Percentiles rank a stretch among this genome's conserved stretches.
phyloP scores from a whole-genome alignment of 2,888 invertebrate species.

The Schizotus pectinicornis region DNA sequence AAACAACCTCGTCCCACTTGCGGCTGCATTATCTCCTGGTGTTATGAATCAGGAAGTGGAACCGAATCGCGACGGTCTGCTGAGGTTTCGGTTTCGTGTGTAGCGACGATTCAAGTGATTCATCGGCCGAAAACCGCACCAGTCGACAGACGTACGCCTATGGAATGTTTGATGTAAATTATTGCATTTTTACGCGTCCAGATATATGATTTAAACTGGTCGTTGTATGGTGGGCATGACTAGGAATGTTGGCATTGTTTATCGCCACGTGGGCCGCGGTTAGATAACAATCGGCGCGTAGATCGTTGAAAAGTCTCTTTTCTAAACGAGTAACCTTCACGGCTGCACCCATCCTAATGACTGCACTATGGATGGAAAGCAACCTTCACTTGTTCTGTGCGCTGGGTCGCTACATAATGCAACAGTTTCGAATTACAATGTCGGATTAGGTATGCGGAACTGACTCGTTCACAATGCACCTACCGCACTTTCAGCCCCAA shows the following conservation, averaged over 20 bases:
- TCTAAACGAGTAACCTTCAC: slow-evolving; percentile 27
- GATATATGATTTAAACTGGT: slow-evolving; percentile 11
- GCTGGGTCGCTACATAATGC: slow-evolving; percentile 19
- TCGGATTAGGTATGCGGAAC: slow-evolving; percentile 25
- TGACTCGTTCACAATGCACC: no score
- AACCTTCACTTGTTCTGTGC: slow-evolving; percentile 29
- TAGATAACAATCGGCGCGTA: slow-evolving; percentile 24
- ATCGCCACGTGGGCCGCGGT: slow-evolving; percentile 26
- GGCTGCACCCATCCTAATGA: slow-evolving; percentile 35
- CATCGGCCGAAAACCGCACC: no score
- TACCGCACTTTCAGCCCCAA: no score
- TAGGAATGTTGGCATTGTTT: slow-evolving; percentile 29
- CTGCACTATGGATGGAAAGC: slow-evolving; percentile 25
- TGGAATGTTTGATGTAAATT: no score
- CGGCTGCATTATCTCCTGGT: no score
- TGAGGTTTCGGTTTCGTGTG: no score
- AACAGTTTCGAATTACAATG: slow-evolving; percentile 29
- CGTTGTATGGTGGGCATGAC: slow-evolving; percentile 18
- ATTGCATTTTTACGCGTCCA: no score
- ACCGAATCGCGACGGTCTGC: no score
- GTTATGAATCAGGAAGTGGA: no score
- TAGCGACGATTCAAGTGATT: no score
- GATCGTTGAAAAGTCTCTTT: neutral
- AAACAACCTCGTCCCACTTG: no score
- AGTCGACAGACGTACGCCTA: no score